These are phyloP conservation scores for Atethmia centrago DNA, from an alignment of 2,888 invertebrate genomes.

Conservation along the genomic window DNA sequence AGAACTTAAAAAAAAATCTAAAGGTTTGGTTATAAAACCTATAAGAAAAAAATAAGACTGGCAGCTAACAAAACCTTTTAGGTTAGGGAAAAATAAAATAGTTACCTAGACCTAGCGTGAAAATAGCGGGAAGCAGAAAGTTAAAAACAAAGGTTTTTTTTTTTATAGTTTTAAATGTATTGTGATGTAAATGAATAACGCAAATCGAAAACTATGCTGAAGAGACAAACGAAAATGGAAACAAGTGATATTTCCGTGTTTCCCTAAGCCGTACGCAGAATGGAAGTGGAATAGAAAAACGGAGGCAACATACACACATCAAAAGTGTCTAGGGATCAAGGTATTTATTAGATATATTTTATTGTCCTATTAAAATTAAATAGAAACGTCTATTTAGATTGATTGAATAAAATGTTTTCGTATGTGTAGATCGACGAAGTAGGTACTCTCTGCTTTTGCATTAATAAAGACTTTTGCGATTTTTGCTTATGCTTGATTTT, in stretches of 20 bases:
- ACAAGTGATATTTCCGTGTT: background rate
- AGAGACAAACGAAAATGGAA: background rate
- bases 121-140: conserved; percentile 3
- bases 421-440: too few relatives aligned
- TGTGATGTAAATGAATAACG: background rate
- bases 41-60: background rate
- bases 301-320: background rate
- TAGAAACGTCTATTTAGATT: too few relatives aligned
- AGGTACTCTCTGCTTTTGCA: too few relatives aligned
- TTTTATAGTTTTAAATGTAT: background rate
- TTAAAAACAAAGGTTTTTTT: too few relatives aligned
- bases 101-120: background rate
- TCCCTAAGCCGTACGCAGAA: too few relatives aligned
- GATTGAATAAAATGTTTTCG: too few relatives aligned
- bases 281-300: background rate
- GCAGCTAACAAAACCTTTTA: background rate
- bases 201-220: background rate
- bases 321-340: too few relatives aligned
- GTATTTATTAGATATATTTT: too few relatives aligned
- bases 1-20: background rate
- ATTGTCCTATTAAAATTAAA: too few relatives aligned
- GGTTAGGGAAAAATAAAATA: background rate
- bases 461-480: too few relatives aligned
- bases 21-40: background rate
- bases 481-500: too few relatives aligned